Conservation (phyloP, 2,888 invertebrate genomes). For the Eucera pruinosa region DNA sequence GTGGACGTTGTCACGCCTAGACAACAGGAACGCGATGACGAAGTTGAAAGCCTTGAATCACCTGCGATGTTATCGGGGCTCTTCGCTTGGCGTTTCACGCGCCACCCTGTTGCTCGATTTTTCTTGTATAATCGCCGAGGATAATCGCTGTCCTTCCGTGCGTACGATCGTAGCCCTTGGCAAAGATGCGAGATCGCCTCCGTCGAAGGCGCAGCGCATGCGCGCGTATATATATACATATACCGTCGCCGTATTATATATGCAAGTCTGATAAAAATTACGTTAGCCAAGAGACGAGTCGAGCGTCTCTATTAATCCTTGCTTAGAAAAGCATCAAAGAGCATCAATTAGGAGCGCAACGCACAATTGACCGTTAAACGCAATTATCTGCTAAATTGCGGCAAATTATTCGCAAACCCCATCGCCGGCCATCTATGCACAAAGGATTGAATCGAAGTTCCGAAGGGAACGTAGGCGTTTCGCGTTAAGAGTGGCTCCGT, state of each 20-base stretch:
- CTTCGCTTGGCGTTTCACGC: too few relatives aligned
- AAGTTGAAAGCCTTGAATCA: slow-evolving; percentile 38
- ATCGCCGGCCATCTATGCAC: slow-evolving; percentile 5
- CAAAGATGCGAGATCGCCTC: background rate
- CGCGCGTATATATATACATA: too few relatives aligned
- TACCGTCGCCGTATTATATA: too few relatives aligned
- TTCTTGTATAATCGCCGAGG: slow-evolving; percentile 3
- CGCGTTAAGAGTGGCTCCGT: slow-evolving; percentile 46
- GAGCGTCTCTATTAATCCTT: background rate
- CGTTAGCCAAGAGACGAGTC: background rate
- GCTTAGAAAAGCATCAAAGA: background rate
- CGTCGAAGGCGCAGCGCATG: too few relatives aligned
- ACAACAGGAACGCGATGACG: slow-evolving; percentile 33
- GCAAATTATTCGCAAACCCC: slow-evolving; percentile 25
- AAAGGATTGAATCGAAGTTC: slow-evolving; percentile 30
- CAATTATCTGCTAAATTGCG: slow-evolving; percentile 28
- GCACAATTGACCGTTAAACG: background rate
- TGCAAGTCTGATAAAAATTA: background rate
- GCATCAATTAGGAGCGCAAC: background rate
- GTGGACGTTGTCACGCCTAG: slow-evolving; percentile 47
- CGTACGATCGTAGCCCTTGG: slow-evolving; percentile 10
- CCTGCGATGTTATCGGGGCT: slow-evolving; percentile 29
- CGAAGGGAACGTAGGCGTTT: slow-evolving; percentile 54
- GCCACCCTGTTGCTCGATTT: slow-evolving; percentile 16
- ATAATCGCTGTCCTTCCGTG: slow-evolving; percentile 20